Percentiles rank a stretch among this genome's conserved stretches.
phyloP scores from a whole-genome alignment of 2,888 invertebrate genomes.

The Diaprepes abbreviatus region DNA sequence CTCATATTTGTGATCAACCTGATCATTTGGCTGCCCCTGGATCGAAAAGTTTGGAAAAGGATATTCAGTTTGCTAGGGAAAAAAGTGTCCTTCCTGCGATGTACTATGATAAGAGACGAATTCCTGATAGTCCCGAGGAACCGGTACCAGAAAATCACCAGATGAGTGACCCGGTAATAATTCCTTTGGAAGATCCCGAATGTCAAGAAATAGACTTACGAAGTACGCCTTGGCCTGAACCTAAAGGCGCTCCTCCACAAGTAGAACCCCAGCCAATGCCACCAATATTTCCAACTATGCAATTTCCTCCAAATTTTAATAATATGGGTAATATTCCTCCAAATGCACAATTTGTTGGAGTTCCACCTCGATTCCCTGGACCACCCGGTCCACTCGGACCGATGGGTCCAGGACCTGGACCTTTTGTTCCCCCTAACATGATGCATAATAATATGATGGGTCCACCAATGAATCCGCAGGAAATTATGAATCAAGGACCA shows the following conservation, averaged over 20 bases:
- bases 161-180: slow-evolving; percentile 82
- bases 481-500: slow-evolving; percentile 61
- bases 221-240: slow-evolving; percentile 86
- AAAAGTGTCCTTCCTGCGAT: slow-evolving; percentile 85
- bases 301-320: slow-evolving; percentile 64
- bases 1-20: slow-evolving; percentile 79
- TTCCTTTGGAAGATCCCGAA: slow-evolving; percentile 92
- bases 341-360: slow-evolving; percentile 51
- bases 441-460: slow-evolving; percentile 69
- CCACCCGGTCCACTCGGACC: slow-evolving; percentile 52
- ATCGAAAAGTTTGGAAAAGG: slow-evolving; percentile 87
- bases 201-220: slow-evolving; percentile 87
- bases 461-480: slow-evolving; percentile 62
- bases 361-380: slow-evolving; percentile 55
- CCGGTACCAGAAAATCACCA: slow-evolving; percentile 87
- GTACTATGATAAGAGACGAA: slow-evolving; percentile 84
- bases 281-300: slow-evolving; percentile 70
- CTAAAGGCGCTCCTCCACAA: slow-evolving; percentile 76
- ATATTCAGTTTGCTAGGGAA: slow-evolving; percentile 89
- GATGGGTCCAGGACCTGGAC: slow-evolving; percentile 55
- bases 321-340: slow-evolving; percentile 68
- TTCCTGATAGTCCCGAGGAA: slow-evolving; percentile 90
- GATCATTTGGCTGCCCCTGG: slow-evolving; percentile 78
- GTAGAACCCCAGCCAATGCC: slow-evolving; percentile 63
- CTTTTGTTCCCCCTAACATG: slow-evolving; percentile 64